Conservation (phyloP, 2,797 vertebrate genomes). For the Hapalemur alaotrensis region DNA sequence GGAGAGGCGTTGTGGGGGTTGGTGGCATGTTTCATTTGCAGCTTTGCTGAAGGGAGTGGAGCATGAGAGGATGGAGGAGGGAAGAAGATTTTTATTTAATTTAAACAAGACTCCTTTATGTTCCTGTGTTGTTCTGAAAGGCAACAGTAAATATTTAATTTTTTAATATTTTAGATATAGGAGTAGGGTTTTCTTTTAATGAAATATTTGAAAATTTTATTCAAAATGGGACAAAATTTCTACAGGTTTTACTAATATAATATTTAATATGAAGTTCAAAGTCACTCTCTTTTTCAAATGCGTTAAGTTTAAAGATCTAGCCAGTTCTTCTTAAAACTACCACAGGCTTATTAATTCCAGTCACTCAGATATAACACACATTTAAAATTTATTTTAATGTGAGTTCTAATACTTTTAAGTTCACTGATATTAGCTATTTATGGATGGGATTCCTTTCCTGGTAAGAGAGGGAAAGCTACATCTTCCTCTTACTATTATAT, state of each 20-base stretch:
- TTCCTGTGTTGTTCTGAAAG: background rate
- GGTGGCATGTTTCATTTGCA: background rate
- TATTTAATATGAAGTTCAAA: background rate
- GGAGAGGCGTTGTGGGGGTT: accelerated
- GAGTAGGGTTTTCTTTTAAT: background rate
- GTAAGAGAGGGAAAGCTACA: background rate
- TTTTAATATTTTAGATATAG: background rate
- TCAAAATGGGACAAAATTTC: background rate
- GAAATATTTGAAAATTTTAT: background rate
- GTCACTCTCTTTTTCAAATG: background rate
- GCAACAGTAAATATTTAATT: background rate
- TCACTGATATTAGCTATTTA: background rate
- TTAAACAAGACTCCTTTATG: background rate
- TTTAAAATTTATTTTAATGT: background rate
- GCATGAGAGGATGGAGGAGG: background rate
- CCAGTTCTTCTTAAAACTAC: background rate
- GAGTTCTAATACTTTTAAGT: background rate
- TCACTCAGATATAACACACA: background rate
- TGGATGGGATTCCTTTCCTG: background rate
- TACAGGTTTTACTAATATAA: background rate
- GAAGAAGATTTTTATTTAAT: background rate
- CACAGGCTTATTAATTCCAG: background rate
- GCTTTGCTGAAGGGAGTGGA: background rate
- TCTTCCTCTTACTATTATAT: background rate
- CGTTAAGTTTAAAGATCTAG: background rate